These are phyloP conservation scores for Beaufortia kweichowensis DNA, from an alignment of 2,113 vertebrate genomes.

Conservation along the genomic window DNA sequence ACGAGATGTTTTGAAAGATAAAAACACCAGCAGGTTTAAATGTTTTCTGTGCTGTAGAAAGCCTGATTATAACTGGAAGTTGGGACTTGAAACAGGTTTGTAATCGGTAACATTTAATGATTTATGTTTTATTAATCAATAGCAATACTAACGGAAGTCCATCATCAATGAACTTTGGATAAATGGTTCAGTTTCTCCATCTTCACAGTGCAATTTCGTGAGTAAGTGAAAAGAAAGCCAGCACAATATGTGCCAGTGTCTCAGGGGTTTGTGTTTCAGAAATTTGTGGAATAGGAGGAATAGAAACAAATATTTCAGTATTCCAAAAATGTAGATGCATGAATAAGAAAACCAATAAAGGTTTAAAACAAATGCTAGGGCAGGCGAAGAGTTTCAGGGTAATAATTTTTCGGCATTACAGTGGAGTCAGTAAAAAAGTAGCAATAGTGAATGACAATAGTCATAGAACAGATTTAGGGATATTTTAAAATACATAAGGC, in stretches of 20 bases:
- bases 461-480: background rate
- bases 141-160: background rate
- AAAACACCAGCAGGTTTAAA: constrained; percentile 25
- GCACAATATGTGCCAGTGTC: background rate
- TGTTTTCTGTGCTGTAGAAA: background rate
- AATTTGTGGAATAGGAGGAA: constrained; percentile 15
- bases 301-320: background rate
- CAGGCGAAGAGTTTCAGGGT: constrained; percentile 1
- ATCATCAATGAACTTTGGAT: background rate
- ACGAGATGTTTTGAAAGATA: background rate
- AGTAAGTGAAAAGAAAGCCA: background rate
- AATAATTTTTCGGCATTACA: background rate
- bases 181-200: constrained; percentile 2
- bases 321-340: constrained; percentile 22
- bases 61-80: too few species aligned
- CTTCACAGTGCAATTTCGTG: constrained; percentile 17
- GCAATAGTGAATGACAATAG: background rate
- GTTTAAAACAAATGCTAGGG: background rate
- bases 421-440: background rate
- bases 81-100: constrained; percentile 18
- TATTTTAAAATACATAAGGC: background rate
- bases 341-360: background rate
- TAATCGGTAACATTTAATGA: background rate
- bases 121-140: background rate
- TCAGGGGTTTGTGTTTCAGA: background rate